A percentile compares a stretch with the other conserved stretches of the same genome.
phyloP scores from a whole-genome alignment of 1,140 invertebrate species.

The Sipha flava region DNA sequence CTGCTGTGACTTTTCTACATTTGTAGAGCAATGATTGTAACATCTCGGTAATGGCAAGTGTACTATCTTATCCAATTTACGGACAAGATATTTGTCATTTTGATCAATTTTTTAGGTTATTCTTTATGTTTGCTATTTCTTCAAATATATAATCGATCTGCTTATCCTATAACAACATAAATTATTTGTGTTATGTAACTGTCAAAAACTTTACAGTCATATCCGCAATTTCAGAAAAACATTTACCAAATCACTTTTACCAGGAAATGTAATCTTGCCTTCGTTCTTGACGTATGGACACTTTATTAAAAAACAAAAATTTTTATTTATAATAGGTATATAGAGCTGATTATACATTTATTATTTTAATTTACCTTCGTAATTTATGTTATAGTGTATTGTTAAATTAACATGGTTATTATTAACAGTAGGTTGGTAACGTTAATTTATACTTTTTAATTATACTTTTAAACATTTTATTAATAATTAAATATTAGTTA shows the following conservation, averaged over 20 bases:
- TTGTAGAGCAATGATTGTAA: not conserved
- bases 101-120: not conserved
- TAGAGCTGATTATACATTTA: too few species aligned
- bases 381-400: too few species aligned
- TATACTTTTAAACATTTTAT: too few species aligned
- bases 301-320: not conserved
- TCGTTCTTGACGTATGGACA: not conserved
- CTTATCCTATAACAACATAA: not conserved
- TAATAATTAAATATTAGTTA: not conserved
- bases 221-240: not conserved
- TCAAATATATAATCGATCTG: not conserved
- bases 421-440: too few species aligned
- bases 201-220: not conserved
- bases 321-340: too few species aligned
- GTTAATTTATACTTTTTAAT: too few species aligned
- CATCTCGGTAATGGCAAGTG: not conserved
- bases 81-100: not conserved
- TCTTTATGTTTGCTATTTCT: not conserved
- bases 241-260: conserved; percentile 7
- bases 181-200: not conserved
- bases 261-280: not conserved
- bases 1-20: not conserved
- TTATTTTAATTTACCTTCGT: too few species aligned
- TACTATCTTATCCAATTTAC: not conserved
- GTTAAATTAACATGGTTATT: too few species aligned